Percentiles rank a stretch among this genome's conserved stretches.
These are phyloP conservation scores for Rhynchonycteris naso DNA, from an alignment of 2,797 vertebrate species.

Conservation along the genomic window DNA sequence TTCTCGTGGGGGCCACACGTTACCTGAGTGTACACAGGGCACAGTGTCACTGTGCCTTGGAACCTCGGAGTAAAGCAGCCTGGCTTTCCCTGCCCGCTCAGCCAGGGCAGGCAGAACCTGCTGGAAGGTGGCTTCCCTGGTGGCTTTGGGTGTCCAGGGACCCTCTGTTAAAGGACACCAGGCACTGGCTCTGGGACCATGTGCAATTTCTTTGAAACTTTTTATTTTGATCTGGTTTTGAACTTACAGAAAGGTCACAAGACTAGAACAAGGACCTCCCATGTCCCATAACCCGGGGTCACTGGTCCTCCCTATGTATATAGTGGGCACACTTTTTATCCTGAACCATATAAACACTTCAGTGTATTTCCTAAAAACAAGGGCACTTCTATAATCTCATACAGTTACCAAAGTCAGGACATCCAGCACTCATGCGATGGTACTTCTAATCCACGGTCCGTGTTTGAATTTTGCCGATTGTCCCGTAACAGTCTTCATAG, in stretches of 20 bases:
- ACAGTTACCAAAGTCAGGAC: not conserved
- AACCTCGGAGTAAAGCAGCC: not conserved
- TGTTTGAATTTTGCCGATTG: not conserved
- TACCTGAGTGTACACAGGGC: fast-evolving
- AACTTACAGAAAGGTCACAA: not conserved
- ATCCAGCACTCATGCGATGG: fast-evolving
- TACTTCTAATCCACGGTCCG: fast-evolving
- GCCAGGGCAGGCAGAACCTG: not conserved
- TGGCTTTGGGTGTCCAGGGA: not conserved
- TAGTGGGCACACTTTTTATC: not conserved
- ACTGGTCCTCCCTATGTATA: not conserved
- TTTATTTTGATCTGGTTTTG: not conserved
- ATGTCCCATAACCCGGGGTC: no score
- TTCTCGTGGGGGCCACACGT: fast-evolving
- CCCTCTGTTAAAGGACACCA: not conserved
- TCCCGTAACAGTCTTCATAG: fast-evolving
- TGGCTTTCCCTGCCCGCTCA: no score
- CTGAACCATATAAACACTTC: not conserved
- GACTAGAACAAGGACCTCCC: not conserved
- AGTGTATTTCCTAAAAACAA: not conserved
- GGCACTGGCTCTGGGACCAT: not conserved
- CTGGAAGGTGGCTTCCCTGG: not conserved
- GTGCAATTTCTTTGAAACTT: not conserved
- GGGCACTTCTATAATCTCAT: fast-evolving
- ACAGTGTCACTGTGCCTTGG: fast-evolving